Base-by-base conservation (phyloP, 2,113 vertebrate genomes). In the Nematolebias whitei region DNA sequence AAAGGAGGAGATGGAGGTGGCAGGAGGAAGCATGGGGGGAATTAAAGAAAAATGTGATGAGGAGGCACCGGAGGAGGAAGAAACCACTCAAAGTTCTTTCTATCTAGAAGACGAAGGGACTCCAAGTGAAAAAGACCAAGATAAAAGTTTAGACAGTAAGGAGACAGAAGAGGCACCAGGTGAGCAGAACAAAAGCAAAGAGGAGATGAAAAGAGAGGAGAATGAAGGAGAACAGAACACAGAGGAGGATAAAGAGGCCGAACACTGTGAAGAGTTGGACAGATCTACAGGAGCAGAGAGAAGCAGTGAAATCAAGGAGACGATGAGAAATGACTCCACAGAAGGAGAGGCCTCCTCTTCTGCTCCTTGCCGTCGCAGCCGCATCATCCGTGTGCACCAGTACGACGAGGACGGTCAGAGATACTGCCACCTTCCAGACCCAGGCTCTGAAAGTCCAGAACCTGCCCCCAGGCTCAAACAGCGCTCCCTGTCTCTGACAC, bases 381-480 rank as follows among this genome's bases (percentile, higher is more conserved):
- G 89, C 0, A 61, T 92, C 60, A 92, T 94, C 35, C 91, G 90
- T 23, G 48, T 94, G 8, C 92, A 93, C 75, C 90, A 94, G 76
- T 93, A 93, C 2, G 85, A 94, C 13, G 91, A 93, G 11, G 91
- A 92, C 2, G 93, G 92, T 2, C 88, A 76, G 29, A 79, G 56
- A 4, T 92, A 85, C 52, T 2, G 60, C 23, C 91, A 93, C 71
- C 83, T 92, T 5, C 86, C 72, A 2, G 63, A 73, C 16, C 49
- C 81, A 6, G 0, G 18, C 16, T 18, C 53, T 1, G 12, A 22
- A 0, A 53, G 71, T 23, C 45, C 29, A 0, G 48, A 26, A 12
- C 71, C 67, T 1, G 14, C 47, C 1, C 84, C 79, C 0, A 67
- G 22, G 55, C 63, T 61, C 15, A 89, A 60, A 52, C 88, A 87